These are phyloP conservation scores for Phymorhynchus buccinoides DNA, from an alignment of 1,140 invertebrate species.

Conservation along the genomic window DNA sequence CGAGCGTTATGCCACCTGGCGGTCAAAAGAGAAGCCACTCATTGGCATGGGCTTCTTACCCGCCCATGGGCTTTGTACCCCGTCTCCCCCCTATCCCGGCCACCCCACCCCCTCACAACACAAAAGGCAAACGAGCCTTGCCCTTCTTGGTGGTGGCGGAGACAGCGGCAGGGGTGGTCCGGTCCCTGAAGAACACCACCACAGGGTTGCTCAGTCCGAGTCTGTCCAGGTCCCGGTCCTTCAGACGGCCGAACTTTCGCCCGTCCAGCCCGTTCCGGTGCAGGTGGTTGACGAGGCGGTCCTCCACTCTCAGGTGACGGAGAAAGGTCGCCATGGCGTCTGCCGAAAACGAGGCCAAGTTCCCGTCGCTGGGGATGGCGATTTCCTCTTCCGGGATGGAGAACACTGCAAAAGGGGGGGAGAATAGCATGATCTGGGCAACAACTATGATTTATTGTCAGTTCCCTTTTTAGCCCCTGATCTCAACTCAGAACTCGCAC, in stretches of 20 bases:
- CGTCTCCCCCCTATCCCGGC: not conserved
- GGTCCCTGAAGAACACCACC: constrained; percentile 56
- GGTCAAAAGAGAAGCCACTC: too few relatives aligned
- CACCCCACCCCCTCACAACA: constrained; percentile 38
- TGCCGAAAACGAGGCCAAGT: constrained; percentile 51
- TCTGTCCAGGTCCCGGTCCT: constrained; percentile 55
- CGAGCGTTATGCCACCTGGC: too few relatives aligned
- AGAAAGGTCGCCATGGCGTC: constrained; percentile 58
- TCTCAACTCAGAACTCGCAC: too few relatives aligned
- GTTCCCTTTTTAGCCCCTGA: too few relatives aligned
- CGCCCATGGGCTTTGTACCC: too few relatives aligned
- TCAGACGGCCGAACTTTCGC: constrained; percentile 53
- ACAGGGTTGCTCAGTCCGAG: constrained; percentile 56
- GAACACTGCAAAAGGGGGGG: constrained; percentile 13
- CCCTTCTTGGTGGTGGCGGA: constrained; percentile 33
- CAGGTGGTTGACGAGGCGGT: constrained; percentile 53
- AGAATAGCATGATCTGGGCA: too few relatives aligned
- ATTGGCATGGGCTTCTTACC: too few relatives aligned
- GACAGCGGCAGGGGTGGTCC: constrained; percentile 39
- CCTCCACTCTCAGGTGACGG: constrained; percentile 49
- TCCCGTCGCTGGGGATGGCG: constrained; percentile 80
- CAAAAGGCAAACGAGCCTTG: constrained; percentile 45
- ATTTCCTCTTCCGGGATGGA: constrained; percentile 77
- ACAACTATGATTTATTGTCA: too few relatives aligned
- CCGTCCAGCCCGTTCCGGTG: constrained; percentile 56